Evolutionary conservation across 2,888 invertebrate genomes (phyloP).

Genomic region (Stramonita haemastoma): DNA sequence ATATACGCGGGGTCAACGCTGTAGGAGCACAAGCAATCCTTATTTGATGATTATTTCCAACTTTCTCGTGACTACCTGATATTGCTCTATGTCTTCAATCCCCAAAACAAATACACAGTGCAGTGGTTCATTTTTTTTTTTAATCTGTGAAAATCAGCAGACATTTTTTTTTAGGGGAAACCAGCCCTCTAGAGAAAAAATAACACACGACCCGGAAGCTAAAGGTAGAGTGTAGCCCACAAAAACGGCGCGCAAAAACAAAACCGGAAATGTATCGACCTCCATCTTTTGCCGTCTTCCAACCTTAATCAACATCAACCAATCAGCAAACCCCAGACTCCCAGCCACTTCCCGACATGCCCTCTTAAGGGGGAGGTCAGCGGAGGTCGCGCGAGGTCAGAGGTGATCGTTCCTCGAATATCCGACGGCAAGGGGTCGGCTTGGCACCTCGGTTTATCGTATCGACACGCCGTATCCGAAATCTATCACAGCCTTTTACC

Average conservation of each 20-base stretch:
- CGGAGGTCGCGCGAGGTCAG: constrained; percentile 21
- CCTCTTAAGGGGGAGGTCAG: neutral
- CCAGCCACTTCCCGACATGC: constrained; percentile 30
- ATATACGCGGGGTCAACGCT: too few relatives aligned
- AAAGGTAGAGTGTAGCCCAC: too few relatives aligned
- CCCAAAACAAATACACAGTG: too few relatives aligned
- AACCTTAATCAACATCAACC: neutral
- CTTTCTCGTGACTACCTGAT: too few relatives aligned
- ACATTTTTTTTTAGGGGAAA: too few relatives aligned
- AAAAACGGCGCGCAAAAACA: neutral
- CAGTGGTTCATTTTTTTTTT: too few relatives aligned
- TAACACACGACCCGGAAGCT: too few relatives aligned
- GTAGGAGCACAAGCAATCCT: too few relatives aligned
- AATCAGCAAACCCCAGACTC: neutral
- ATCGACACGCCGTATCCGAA: constrained; percentile 34
- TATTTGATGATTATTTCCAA: too few relatives aligned
- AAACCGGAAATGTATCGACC: neutral
- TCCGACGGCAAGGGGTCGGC: constrained; percentile 34
- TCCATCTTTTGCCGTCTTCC: neutral
- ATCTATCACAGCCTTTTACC: constrained; percentile 35
- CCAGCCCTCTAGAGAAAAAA: too few relatives aligned
- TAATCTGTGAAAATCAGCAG: too few relatives aligned
- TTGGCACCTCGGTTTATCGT: constrained; percentile 40
- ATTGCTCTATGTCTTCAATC: too few relatives aligned
- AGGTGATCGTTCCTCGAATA: constrained; percentile 33